These are phyloP conservation scores for Cryptotermes secundus DNA, from an alignment of 1,140 invertebrate genomes.

Conservation along the genomic window DNA sequence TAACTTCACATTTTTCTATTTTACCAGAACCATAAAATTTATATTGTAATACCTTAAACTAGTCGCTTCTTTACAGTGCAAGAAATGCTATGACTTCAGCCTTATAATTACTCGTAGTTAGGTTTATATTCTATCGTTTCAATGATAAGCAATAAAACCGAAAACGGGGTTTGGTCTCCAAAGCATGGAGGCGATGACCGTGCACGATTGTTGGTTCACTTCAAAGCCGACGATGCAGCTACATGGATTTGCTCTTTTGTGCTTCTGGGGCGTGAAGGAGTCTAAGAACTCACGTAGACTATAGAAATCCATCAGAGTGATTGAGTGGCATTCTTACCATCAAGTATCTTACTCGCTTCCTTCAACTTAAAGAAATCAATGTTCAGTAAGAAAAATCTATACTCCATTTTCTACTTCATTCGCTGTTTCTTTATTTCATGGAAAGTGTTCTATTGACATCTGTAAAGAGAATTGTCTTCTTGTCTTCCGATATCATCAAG, in stretches of 20 bases:
- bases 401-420: not conserved
- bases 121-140: too few species aligned
- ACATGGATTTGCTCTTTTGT: constrained; percentile 4
- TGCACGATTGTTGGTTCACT: not conserved
- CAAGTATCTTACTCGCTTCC: not conserved
- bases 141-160: not conserved
- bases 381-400: not conserved
- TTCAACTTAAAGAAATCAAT: not conserved
- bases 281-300: not conserved
- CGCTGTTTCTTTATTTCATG: too few species aligned
- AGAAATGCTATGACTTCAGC: too few species aligned
- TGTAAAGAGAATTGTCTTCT: too few species aligned
- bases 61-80: too few species aligned
- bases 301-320: not conserved
- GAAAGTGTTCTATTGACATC: too few species aligned
- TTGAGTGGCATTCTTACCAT: not conserved
- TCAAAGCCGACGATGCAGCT: not conserved
- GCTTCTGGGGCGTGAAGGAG: constrained; percentile 11
- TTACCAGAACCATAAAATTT: too few species aligned
- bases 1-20: too few species aligned
- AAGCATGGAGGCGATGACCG: not conserved
- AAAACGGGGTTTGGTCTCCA: not conserved
- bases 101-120: too few species aligned
- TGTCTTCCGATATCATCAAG: too few species aligned
- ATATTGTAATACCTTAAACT: too few species aligned